phyloP scores from a whole-genome alignment of 2,888 invertebrate species.

The Tetrapedia diversipes region DNA sequence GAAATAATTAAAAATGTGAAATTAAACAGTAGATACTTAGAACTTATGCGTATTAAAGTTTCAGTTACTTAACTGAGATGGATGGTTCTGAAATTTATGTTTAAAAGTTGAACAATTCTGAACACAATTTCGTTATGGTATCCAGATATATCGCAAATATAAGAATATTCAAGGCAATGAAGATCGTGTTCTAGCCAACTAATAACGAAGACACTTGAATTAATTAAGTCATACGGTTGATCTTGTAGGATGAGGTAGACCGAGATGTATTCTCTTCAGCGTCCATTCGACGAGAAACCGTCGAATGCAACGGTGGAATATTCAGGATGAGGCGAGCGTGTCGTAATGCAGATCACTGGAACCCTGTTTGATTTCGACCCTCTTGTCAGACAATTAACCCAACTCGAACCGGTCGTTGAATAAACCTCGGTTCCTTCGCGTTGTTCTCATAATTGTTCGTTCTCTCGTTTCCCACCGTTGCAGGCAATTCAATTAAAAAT shows the following conservation, averaged over 20 bases:
- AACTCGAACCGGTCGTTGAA: conserved; percentile 43
- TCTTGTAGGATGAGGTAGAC: background rate
- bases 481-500: conserved; percentile 17
- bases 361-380: conserved; percentile 46
- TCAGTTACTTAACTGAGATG: too few relatives aligned
- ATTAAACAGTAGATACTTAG: too few relatives aligned
- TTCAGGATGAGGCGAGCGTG: conserved; percentile 25
- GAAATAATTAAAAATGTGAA: too few relatives aligned
- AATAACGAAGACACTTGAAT: background rate
- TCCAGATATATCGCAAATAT: too few relatives aligned
- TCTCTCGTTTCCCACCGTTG: conserved; percentile 7
- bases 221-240: conserved; percentile 6
- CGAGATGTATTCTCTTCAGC: background rate
- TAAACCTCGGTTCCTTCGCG: conserved; percentile 13
- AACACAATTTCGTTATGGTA: too few relatives aligned
- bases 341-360: conserved; percentile 40
- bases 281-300: conserved; percentile 14
- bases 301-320: conserved; percentile 23
- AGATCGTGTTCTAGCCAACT: background rate
- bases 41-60: too few relatives aligned
- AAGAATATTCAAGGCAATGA: background rate
- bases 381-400: conserved; percentile 60
- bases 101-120: too few relatives aligned
- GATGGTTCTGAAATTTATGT: too few relatives aligned
- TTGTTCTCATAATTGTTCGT: conserved; percentile 44